Percentiles rank a stretch among this genome's conserved stretches.
These are phyloP conservation scores for Tyto alba DNA, from an alignment of 2,113 vertebrate species.

Conservation along the genomic window DNA sequence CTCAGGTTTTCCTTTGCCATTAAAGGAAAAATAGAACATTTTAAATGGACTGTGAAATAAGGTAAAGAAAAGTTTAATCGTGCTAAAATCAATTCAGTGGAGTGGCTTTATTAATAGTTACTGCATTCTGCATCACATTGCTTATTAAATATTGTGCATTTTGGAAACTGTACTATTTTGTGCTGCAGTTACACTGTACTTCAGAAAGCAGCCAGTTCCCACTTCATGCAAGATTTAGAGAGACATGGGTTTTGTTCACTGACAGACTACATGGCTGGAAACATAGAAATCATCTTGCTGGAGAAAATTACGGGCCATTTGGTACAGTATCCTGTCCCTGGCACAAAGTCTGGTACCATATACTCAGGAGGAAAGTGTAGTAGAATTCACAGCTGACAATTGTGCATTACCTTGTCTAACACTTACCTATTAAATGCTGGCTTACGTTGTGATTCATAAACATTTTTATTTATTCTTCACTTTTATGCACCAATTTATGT, in stretches of 20 bases:
- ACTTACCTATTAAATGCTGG: neutral
- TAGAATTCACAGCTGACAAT: neutral
- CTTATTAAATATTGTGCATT: constrained; percentile 44
- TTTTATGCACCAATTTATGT: neutral
- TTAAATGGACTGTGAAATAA: constrained; percentile 75
- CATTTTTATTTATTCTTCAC: neutral
- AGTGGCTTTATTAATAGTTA: constrained; percentile 63
- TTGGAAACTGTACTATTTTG: neutral
- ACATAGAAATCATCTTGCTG: neutral
- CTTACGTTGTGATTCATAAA: neutral
- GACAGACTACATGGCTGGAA: neutral
- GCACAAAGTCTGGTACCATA: neutral
- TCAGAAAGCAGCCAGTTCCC: neutral
- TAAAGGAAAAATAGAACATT: constrained; percentile 50
- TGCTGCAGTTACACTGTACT: neutral
- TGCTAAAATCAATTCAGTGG: constrained; percentile 61
- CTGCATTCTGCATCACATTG: constrained; percentile 38
- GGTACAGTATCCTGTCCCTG: neutral
- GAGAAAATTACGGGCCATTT: neutral
- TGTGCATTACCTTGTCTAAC: neutral
- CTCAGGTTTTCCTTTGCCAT: constrained; percentile 53
- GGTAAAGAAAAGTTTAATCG: constrained; percentile 71
- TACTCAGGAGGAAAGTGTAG: neutral
- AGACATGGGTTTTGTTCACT: neutral
- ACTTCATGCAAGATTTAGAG: neutral